Evolutionary conservation across 35 echinoderm and acorn worm species (phyloP), one percentile per base, ranked within the genome.

Genomic region (Apostichopus californicus): DNA sequence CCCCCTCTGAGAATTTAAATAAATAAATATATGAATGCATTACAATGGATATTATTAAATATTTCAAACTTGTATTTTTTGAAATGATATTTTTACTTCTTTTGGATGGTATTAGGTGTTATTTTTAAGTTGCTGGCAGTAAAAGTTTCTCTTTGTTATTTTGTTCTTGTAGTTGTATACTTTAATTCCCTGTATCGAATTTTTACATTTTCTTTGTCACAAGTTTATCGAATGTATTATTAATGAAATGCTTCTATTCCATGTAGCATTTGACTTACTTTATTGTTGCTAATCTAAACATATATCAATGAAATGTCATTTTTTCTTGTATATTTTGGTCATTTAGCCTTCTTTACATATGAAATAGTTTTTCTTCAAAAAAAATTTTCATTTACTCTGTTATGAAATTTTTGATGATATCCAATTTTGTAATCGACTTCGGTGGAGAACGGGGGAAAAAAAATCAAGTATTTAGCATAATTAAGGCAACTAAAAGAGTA

Each of bases 291-390:
- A 22, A 7, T 18, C 7, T 20, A 14, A 14, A 11, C 18, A 75
- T 75, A 75, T 75, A 75, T 75, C 17, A 22, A 75, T 75, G 71
- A 75, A 75, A 75, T 75, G 71, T 75, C 12, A 75, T 75, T 75
- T 46, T 46, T 75, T 75, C 71, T 75, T 75, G 71, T 75, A 75
- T 75, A 75, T 75, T 75, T 75, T 75, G 71, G 71, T 75, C 71
- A 75, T 75, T 75, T 75, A 75, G 71, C 71, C 71, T 75, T 75
- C 34, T 22, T 75, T 75, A 75, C 20, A 75, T 75, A 75, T 75
- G 18, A 75, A 75, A 75, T 75, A 68, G 64, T 68, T 75, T 18
- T 14, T 75, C n/a, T 75, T 75, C 20, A 61, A 61, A 61, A 61
- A 60, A 68, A 75, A 22, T 20, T 6, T 75, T 75, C 71, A 75